Conservation (phyloP, 2,113 vertebrate species). For the Acanthochromis polyacanthus region DNA sequence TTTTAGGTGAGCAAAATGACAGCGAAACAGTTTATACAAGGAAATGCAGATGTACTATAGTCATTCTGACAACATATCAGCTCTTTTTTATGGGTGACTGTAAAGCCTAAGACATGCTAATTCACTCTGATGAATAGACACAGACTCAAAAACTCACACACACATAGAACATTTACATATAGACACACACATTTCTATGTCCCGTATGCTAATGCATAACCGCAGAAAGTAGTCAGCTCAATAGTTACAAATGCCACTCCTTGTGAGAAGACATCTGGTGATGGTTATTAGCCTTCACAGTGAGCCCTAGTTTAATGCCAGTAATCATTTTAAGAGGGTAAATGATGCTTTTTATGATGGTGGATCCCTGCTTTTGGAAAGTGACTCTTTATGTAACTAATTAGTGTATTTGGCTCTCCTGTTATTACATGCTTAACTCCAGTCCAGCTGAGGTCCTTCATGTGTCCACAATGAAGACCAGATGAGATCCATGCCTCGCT, state of each 20-base stretch:
- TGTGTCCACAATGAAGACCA: conserved; percentile 55
- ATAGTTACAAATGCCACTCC: background rate
- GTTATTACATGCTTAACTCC: conserved; percentile 17
- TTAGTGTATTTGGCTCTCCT: conserved; percentile 41
- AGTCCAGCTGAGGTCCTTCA: conserved; percentile 69
- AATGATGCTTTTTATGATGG: conserved; percentile 13
- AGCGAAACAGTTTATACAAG: conserved; percentile 25
- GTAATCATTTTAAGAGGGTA: conserved; percentile 12
- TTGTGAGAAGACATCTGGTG: conserved; percentile 8
- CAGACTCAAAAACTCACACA: conserved; percentile 20
- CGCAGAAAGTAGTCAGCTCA: background rate
- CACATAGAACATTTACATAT: conserved; percentile 26
- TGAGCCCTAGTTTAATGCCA: conserved; percentile 12
- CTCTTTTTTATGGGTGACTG: conserved; percentile 33
- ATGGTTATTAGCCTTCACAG: background rate
- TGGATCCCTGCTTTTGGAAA: conserved; percentile 31
- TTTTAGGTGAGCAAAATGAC: conserved; percentile 41
- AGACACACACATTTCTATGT: conserved; percentile 21
- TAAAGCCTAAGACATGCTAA: conserved; percentile 53
- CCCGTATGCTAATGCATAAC: background rate
- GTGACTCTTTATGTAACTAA: conserved; percentile 39
- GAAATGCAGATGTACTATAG: conserved; percentile 48
- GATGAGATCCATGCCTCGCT: conserved; percentile 63
- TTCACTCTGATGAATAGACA: conserved; percentile 34
- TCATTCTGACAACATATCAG: conserved; percentile 45